phyloP scores from a whole-genome alignment of 2,797 vertebrate genomes.

The Mormyrus hasselquistii region DNA sequence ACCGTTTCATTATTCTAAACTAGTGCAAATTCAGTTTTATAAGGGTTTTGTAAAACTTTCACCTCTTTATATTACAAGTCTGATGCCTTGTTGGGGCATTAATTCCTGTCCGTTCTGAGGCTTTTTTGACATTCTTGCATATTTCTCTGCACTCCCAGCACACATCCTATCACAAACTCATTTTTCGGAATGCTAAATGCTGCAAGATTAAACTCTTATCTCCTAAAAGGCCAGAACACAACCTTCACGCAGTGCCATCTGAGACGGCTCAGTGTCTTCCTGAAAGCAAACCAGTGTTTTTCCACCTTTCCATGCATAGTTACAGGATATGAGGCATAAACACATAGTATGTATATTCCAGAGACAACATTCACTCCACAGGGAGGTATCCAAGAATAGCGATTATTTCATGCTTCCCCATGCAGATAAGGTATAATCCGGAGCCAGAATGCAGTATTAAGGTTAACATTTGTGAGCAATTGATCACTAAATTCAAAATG shows the following conservation, averaged over 20 bases:
- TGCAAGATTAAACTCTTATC: conserved; percentile 53
- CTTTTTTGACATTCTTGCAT: neutral
- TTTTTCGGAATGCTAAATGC: neutral
- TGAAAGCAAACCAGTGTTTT: conserved; percentile 36
- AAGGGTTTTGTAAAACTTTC: neutral
- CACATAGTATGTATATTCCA: neutral
- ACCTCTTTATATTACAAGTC: neutral
- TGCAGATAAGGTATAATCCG: neutral
- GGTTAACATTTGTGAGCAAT: neutral
- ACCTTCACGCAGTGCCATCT: conserved; percentile 40
- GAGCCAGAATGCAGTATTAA: neutral
- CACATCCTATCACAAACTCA: neutral
- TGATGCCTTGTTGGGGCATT: neutral
- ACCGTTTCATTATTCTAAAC: neutral
- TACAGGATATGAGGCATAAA: neutral
- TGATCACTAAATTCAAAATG: neutral
- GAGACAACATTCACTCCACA: neutral
- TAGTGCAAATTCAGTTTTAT: neutral
- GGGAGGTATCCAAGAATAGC: neutral
- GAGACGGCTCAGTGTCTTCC: conserved; percentile 31
- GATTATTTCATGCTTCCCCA: neutral
- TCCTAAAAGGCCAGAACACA: conserved; percentile 61
- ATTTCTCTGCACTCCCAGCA: neutral
- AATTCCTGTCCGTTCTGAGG: neutral
- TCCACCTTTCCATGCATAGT: neutral